Conservation (phyloP, 2,797 vertebrate species). For the Vespertilio murinus region DNA sequence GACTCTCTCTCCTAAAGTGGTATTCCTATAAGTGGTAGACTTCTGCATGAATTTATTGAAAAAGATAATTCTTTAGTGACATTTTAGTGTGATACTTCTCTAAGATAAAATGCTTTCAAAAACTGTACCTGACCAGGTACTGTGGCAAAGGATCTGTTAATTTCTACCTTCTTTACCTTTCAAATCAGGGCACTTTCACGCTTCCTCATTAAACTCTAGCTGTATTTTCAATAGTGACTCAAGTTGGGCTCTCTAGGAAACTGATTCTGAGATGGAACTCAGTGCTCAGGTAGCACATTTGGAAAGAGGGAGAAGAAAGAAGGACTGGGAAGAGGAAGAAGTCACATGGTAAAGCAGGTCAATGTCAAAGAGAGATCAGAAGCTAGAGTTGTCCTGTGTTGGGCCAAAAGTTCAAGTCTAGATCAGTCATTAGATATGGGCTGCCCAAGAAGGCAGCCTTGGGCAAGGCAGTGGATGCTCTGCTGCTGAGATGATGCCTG, state of each 20-base stretch:
- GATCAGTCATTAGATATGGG: rapidly evolving
- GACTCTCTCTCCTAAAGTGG: neutral
- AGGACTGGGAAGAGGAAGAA: neutral
- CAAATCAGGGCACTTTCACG: neutral
- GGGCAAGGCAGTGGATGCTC: neutral
- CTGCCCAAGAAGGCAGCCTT: neutral
- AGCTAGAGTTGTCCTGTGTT: neutral
- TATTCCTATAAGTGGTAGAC: neutral
- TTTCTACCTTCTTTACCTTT: neutral
- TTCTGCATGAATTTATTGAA: neutral
- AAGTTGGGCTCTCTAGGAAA: neutral
- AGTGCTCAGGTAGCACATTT: neutral
- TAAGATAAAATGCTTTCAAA: neutral
- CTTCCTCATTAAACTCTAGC: neutral
- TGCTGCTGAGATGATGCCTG: neutral
- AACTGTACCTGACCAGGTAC: neutral
- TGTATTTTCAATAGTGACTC: neutral
- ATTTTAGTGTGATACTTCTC: neutral
- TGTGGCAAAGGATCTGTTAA: neutral
- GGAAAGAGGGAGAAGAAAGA: neutral
- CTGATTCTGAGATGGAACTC: neutral
- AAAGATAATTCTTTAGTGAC: constrained; percentile 4
- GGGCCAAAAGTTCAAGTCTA: neutral
- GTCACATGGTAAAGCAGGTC: neutral
- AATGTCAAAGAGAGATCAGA: neutral